A percentile compares a stretch with the other conserved stretches of the same genome.
phyloP scores from a whole-genome alignment of 2,113 vertebrate genomes.

The Laticauda colubrina region DNA sequence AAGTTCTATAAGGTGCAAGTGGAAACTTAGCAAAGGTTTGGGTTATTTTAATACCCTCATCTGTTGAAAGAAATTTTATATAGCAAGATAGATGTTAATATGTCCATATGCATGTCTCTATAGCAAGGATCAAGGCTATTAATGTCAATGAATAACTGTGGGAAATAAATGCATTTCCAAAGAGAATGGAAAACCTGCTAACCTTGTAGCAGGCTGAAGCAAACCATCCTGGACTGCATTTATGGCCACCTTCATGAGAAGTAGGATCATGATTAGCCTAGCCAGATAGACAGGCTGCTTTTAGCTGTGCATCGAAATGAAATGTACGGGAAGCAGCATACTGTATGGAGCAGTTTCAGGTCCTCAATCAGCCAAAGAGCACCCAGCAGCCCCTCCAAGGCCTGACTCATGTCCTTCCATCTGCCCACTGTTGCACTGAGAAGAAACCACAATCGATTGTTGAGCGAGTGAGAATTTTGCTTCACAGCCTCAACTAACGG shows the following conservation, averaged over 20 bases:
- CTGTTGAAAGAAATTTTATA: background rate
- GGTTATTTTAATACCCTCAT: background rate
- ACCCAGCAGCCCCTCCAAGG: background rate
- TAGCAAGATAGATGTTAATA: background rate
- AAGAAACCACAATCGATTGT: constrained; percentile 38
- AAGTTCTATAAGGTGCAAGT: background rate
- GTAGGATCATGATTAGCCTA: background rate
- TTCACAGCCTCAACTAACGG: constrained; percentile 28
- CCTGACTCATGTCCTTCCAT: background rate
- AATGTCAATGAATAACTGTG: background rate
- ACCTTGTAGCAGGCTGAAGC: background rate
- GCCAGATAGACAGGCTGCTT: background rate
- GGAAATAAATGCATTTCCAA: background rate
- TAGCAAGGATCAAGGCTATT: background rate
- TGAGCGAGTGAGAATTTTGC: constrained; percentile 11
- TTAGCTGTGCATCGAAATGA: background rate
- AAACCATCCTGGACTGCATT: background rate
- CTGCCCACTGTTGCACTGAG: background rate
- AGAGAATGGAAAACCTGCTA: background rate
- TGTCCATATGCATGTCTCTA: background rate
- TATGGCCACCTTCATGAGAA: background rate
- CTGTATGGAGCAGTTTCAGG: too few relatives aligned
- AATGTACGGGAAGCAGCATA: background rate
- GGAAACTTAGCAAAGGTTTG: background rate
- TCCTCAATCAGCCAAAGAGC: background rate